Conservation (phyloP, 1,140 invertebrate species). For the Musca vetustissima region DNA sequence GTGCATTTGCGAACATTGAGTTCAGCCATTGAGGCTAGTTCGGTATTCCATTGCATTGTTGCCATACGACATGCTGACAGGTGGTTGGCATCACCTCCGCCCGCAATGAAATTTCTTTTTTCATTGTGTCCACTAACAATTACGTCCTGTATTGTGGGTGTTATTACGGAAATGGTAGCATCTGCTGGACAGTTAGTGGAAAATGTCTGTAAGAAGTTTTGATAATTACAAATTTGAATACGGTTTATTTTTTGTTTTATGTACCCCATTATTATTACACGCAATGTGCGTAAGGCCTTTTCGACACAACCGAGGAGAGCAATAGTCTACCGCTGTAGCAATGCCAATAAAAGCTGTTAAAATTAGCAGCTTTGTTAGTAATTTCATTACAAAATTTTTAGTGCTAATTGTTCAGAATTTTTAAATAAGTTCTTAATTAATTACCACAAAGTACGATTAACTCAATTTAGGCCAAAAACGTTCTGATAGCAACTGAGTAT, state of each 20-base stretch:
- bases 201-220: background rate
- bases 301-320: background rate
- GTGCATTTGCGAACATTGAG: slow-evolving; percentile 26
- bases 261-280: slow-evolving; percentile 25
- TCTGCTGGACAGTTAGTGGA: background rate
- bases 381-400: too few species aligned
- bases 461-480: too few species aligned
- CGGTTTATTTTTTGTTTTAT: background rate
- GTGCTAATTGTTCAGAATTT: too few species aligned
- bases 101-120: slow-evolving; percentile 24
- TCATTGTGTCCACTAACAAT: slow-evolving; percentile 23
- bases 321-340: slow-evolving; percentile 6
- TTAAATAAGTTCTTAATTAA: too few species aligned
- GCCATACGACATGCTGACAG: slow-evolving; percentile 19
- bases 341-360: background rate
- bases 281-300: slow-evolving; percentile 16
- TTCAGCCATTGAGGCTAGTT: slow-evolving; percentile 24
- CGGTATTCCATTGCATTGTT: slow-evolving; percentile 28
- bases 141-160: too few species aligned
- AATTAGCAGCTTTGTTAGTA: background rate
- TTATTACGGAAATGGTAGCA: background rate
- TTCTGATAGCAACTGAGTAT: too few species aligned
- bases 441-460: too few species aligned
- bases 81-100: slow-evolving; percentile 13
- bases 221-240: too few species aligned